Evolutionary conservation across 2,113 vertebrate species (phyloP).

Genomic region (Psophia crepitans): DNA sequence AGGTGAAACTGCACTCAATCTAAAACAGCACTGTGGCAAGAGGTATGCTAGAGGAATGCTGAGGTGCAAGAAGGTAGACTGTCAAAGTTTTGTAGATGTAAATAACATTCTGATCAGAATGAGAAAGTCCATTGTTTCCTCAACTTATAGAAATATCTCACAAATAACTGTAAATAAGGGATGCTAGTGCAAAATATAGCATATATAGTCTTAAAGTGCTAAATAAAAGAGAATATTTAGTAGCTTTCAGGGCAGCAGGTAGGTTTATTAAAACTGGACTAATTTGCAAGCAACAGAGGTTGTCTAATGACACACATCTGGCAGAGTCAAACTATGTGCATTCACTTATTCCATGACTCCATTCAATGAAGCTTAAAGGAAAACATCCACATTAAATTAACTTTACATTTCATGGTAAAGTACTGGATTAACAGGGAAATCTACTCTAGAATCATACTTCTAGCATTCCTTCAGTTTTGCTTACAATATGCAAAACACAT

Average conservation of each 20-base stretch:
- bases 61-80: background rate
- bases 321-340: background rate
- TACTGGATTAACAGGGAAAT: background rate
- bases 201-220: background rate
- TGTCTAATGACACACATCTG: background rate
- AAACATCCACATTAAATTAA: background rate
- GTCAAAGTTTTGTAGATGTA: background rate
- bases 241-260: background rate
- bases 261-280: background rate
- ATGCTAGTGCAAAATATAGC: background rate
- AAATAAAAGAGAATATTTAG: background rate
- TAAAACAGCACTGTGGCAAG: background rate
- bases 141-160: background rate
- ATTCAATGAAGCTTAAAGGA: background rate
- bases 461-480: background rate
- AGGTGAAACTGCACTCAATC: background rate
- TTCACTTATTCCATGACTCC: background rate
- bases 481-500: background rate
- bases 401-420: background rate
- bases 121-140: background rate
- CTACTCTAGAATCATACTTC: background rate
- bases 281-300: background rate
- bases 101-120: background rate
- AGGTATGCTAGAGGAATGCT: background rate
- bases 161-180: background rate